A percentile compares a stretch with the other conserved stretches of the same genome.
Conservation (phyloP, 1,140 invertebrate genomes). For the Bicyclus anynana region DNA sequence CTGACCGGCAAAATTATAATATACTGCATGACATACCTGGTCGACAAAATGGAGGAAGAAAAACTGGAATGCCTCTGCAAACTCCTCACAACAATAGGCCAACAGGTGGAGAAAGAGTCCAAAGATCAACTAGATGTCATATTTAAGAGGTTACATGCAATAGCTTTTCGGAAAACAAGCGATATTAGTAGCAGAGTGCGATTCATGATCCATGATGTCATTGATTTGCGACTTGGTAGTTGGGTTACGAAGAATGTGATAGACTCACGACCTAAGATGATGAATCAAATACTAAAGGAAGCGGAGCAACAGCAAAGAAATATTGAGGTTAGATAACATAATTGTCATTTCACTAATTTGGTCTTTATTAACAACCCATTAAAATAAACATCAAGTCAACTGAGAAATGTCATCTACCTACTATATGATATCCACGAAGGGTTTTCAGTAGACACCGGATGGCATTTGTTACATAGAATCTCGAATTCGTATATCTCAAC, state of each 20-base stretch:
- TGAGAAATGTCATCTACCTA: too few relatives aligned
- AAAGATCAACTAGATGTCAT: slow-evolving; percentile 78
- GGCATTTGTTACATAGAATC: too few relatives aligned
- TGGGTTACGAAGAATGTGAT: slow-evolving; percentile 91
- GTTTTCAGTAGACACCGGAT: too few relatives aligned
- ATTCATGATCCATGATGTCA: slow-evolving; percentile 97
- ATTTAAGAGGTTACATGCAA: slow-evolving; percentile 84
- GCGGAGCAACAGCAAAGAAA: slow-evolving; percentile 79
- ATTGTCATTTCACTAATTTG: too few relatives aligned
- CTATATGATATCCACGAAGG: too few relatives aligned
- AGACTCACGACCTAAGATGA: slow-evolving; percentile 94
- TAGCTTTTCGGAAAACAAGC: slow-evolving; percentile 78
- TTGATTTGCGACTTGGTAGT: slow-evolving; percentile 89
- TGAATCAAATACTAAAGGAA: slow-evolving; percentile 95
- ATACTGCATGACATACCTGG: slow-evolving; percentile 87
- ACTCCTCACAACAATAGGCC: slow-evolving; percentile 93
- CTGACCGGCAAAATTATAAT: slow-evolving; percentile 93
- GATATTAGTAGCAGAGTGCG: slow-evolving; percentile 87
- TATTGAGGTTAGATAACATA: slow-evolving; percentile 51
- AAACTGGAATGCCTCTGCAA: slow-evolving; percentile 95
- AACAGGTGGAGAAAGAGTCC: slow-evolving; percentile 86
- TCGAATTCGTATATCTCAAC: too few relatives aligned
- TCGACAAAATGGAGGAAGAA: slow-evolving; percentile 90
- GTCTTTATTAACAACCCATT: too few relatives aligned
- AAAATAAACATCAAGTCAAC: too few relatives aligned